Percentiles rank a stretch among this genome's conserved stretches.
Conservation (phyloP, 2,888 invertebrate genomes). For the Xanthia icteritia region DNA sequence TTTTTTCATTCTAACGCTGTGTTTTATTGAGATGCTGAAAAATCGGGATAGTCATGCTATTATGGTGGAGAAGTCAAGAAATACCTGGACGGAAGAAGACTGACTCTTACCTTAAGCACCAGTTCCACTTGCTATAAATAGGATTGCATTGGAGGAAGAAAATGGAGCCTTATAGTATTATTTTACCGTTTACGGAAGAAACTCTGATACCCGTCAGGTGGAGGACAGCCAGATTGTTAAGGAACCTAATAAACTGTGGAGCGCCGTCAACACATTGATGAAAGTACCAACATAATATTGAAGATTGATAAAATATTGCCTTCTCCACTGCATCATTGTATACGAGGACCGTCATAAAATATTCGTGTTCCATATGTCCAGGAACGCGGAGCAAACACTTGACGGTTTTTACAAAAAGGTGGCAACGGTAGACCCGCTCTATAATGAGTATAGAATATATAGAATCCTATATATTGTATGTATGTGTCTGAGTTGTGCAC, state of each 20-base stretch:
- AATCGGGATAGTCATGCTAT: not conserved
- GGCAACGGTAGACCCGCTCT: conserved; percentile 34
- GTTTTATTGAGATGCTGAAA: not conserved
- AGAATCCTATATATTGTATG: not conserved
- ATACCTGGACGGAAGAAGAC: not conserved
- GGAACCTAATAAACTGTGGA: not conserved
- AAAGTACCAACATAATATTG: not conserved
- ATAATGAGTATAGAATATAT: not conserved
- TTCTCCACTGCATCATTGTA: conserved; percentile 16
- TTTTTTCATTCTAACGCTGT: not conserved
- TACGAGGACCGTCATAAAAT: conserved; percentile 53
- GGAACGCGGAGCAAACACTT: conserved; percentile 73
- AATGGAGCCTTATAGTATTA: not conserved
- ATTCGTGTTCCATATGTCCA: conserved; percentile 65
- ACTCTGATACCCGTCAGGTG: not conserved
- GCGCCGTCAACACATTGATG: not conserved
- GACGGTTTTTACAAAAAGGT: conserved; percentile 59
- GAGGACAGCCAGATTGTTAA: too few species aligned
- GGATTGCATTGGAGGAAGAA: not conserved
- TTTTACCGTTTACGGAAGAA: not conserved
- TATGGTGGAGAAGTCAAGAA: too few species aligned
- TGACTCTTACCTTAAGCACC: not conserved
- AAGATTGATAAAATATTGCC: conserved; percentile 15
- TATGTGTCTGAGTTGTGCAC: not conserved
- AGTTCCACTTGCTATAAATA: not conserved